phyloP scores from a whole-genome alignment of 2,113 vertebrate genomes.

The Entomyzon cyanotis region DNA sequence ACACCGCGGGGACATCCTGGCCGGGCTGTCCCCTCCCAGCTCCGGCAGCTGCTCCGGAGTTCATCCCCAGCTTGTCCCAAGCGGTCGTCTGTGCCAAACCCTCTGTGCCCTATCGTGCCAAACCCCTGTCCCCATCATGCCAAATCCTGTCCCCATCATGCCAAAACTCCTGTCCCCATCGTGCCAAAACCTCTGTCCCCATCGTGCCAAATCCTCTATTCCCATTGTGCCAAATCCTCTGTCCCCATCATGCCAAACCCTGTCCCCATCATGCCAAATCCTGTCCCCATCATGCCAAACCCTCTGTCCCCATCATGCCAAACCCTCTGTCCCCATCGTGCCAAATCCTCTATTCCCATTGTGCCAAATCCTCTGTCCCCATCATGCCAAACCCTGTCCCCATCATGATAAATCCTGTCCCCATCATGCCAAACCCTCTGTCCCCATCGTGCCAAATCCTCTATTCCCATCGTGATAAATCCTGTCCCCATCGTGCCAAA shows the following conservation, averaged over 20 bases:
- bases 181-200: too few species aligned
- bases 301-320: not conserved
- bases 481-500: not conserved
- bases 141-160: accelerated
- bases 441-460: accelerated
- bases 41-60: not conserved
- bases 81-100: not conserved
- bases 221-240: too few species aligned
- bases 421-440: accelerated
- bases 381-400: accelerated
- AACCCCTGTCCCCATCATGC: not conserved
- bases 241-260: too few species aligned
- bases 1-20: not conserved
- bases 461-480: too few species aligned
- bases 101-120: not conserved
- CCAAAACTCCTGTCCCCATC: not conserved
- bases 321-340: accelerated
- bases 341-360: too few species aligned
- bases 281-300: accelerated
- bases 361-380: accelerated
- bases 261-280: too few species aligned
- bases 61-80: not conserved
- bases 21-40: not conserved
- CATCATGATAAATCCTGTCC: not conserved
- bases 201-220: too few species aligned